Evolutionary conservation across 2,888 invertebrate species (phyloP), one percentile per base, ranked within the genome.

Genomic region (Drosophila nigritarsus): DNA sequence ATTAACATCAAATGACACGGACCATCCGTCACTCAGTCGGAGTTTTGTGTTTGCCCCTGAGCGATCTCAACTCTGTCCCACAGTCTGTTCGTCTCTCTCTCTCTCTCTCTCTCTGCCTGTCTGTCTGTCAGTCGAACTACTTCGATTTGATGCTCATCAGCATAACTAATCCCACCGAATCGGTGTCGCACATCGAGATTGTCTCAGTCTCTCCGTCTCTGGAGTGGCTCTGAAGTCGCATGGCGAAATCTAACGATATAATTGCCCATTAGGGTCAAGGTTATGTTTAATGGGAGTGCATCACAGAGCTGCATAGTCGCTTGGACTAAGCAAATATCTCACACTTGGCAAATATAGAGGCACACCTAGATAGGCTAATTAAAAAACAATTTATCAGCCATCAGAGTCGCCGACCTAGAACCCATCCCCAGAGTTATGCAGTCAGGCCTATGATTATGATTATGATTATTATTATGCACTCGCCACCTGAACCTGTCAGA

Each of bases 1-100:
- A 92, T 92, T 92, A 92, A 92, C 92, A 91, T 92, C 90, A 82
- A 91, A 92, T 92, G 92, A 92, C 92, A 92, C 82, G 92, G 86
- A 91, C 90, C 92, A 92, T 92, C 92, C 91, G 92, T 92, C 92
- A 92, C 90, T 91, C 92, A 84, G 92, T 91, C 91, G 91, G 84
- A 87, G 83, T 82, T 70, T 80, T 49, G 62, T 65, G 64, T 70
- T 73, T 83, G 88, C 84, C 86, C 80, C 82, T 75, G 82, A 83
- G 87, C 82, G 82, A 87, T 82, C 87, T 65, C 58, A 66, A 49
- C 48, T 68, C 50, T 42, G 42, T 50, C 3, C 18, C 11, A 18
- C 48, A 30, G 54, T 59, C 54, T 11, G 30, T 56, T 49, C 27
- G 63, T 50, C 56, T 64, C 24, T 49, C 45, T 32, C 54, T 48